Percentiles rank a stretch among this genome's conserved stretches.
Evolutionary conservation across 2,113 vertebrate species (phyloP).

Genomic region (Lonchura striata): DNA sequence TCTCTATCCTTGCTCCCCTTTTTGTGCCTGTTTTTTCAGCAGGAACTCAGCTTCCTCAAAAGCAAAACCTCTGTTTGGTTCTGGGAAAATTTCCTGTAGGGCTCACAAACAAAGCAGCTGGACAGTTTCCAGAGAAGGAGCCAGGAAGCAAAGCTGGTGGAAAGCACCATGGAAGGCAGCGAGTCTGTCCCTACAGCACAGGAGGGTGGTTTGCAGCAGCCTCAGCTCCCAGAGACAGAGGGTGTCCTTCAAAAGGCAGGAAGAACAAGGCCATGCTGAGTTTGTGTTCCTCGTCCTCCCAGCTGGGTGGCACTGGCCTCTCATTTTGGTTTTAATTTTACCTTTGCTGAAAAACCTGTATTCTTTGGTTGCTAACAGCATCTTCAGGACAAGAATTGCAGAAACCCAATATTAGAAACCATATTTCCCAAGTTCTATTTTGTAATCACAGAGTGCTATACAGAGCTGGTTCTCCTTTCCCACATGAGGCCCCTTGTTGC

Average conservation of each 20-base stretch:
- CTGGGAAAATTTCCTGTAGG: not conserved
- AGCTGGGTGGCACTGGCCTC: not conserved
- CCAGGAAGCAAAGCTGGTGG: not conserved
- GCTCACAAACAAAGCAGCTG: not conserved
- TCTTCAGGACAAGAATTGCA: not conserved
- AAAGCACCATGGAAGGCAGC: not conserved
- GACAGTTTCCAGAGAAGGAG: not conserved
- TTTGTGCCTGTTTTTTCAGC: not conserved
- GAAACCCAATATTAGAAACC: not conserved
- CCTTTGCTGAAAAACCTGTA: rapidly evolving
- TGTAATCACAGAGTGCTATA: not conserved
- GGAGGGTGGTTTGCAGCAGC: not conserved
- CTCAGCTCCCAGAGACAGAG: not conserved
- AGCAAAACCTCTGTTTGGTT: not conserved
- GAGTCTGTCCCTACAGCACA: not conserved
- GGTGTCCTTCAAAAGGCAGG: not conserved
- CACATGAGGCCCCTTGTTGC: not conserved
- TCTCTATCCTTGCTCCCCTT: not conserved
- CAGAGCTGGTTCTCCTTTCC: not conserved
- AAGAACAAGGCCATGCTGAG: not conserved
- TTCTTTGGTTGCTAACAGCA: not conserved
- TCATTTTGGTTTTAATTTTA: not conserved
- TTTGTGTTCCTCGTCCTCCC: not conserved
- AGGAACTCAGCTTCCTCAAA: not conserved
- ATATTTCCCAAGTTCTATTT: not conserved